These are phyloP conservation scores for Microplitis deprimator DNA, from an alignment of 2,888 invertebrate species.

Conservation along the genomic window DNA sequence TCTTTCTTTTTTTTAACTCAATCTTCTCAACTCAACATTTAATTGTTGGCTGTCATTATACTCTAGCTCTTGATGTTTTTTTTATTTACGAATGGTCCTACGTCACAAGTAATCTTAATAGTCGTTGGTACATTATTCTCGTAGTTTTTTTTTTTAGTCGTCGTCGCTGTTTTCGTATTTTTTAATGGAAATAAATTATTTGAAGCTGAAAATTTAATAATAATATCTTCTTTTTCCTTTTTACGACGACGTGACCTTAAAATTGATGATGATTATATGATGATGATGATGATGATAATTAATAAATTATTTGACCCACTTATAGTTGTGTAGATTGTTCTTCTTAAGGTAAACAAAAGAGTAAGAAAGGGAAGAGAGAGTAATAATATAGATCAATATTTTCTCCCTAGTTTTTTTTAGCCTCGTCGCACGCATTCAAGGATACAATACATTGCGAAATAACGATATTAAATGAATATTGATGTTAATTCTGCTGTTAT, in stretches of 20 bases:
- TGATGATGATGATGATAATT: background rate
- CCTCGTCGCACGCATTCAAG: constrained; percentile 15
- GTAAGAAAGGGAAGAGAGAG: constrained; percentile 40
- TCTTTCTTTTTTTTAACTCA: too few relatives aligned
- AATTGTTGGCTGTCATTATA: background rate
- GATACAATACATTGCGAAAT: background rate
- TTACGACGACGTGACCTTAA: constrained; percentile 15
- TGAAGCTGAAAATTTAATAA: background rate
- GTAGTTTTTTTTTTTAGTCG: background rate
- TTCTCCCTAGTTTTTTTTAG: constrained; percentile 11
- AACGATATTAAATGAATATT: background rate
- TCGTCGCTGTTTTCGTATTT: background rate
- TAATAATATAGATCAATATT: constrained; percentile 18
- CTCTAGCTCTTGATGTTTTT: background rate
- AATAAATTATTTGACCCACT: constrained; percentile 3
- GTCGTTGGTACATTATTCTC: background rate
- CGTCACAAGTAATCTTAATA: background rate
- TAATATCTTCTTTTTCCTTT: constrained; percentile 28
- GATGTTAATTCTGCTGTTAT: background rate
- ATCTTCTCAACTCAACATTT: background rate
- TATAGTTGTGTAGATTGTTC: background rate
- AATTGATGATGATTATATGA: background rate
- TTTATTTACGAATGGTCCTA: background rate
- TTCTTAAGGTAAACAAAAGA: constrained; percentile 28
- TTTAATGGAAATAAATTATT: background rate